Conservation (phyloP, 2,888 invertebrate genomes). For the Eupithecia dodoneata region DNA sequence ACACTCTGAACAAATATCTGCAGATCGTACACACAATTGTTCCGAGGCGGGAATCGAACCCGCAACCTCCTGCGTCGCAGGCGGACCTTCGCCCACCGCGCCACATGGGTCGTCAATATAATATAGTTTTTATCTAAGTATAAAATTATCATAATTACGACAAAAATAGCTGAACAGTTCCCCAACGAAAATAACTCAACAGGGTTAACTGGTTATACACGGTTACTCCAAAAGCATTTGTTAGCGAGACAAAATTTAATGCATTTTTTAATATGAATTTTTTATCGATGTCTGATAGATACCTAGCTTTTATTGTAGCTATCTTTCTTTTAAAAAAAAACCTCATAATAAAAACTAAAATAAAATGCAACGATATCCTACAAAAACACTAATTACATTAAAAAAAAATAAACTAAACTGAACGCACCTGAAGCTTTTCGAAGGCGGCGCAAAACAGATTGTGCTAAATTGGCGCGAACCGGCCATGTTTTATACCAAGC, state of each 20-base stretch:
- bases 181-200: not conserved
- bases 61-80: too few relatives aligned
- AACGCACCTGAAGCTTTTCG: slow-evolving; percentile 41
- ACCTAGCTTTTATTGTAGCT: too few relatives aligned
- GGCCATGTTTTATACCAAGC: slow-evolving; percentile 30
- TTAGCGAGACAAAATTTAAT: not conserved
- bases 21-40: too few relatives aligned
- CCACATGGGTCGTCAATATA: too few relatives aligned
- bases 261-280: not conserved
- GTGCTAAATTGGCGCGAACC: slow-evolving; percentile 24
- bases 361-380: not conserved
- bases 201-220: too few relatives aligned
- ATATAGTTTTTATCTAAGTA: too few relatives aligned
- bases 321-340: too few relatives aligned
- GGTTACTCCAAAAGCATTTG: not conserved
- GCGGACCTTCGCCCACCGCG: too few relatives aligned
- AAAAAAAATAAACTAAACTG: slow-evolving; percentile 13
- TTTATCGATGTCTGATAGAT: not conserved
- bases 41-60: too few relatives aligned
- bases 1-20: too few relatives aligned
- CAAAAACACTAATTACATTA: too few relatives aligned
- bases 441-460: slow-evolving; percentile 40
- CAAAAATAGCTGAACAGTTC: not conserved
- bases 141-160: too few relatives aligned
- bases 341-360: not conserved